Evolutionary conservation across 2,797 vertebrate species (phyloP), one percentile per base, ranked within the genome.

Genomic region (Notoglanidium macrostoma): DNA sequence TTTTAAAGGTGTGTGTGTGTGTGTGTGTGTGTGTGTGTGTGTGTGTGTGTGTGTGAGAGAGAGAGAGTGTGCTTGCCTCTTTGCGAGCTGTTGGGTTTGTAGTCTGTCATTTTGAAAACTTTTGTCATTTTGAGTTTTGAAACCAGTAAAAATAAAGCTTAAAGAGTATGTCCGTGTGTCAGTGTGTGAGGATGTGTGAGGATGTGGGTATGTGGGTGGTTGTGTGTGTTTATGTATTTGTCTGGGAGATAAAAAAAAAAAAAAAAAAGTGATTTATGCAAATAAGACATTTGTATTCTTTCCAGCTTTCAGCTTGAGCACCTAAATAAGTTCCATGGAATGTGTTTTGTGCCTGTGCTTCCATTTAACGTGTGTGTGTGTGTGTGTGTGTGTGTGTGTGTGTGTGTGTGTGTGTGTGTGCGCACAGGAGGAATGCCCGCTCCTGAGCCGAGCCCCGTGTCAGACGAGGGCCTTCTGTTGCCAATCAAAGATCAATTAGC

Each of bases 371-470:
- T 88, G 84, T 73, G 73, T 44, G 15, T 51, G 26, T 76, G 46
- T 73, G 70, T 73, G n/a, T n/a, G n/a, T n/a, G n/a, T n/a, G n/a
- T n/a, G 35, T 74, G 72, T 76, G 46, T 83, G 44, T 89, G 76
- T 74, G 68, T 92, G 83, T 92, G 77, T 90, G 68, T 84, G 46
- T 90, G 21, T 90, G 84, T 90, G 54, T 83, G 54, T 83, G 72
- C 76, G 90, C 92, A 70, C 94, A 99, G 98, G 97, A 96, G 95
- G 95, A 94, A 99, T 98, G 98, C 97, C 97, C 93, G 96, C 97
- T 95, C 97, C 97, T 95, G 97, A 98, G 93, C 97, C 96, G 95
- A 96, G 94, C 93, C 94, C 96, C 70, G 44, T 95, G 94, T 96
- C 95, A 95, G 97, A 98, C 94, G 97, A 98, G 94, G 96, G 95